Conservation (phyloP, 2,797 vertebrate species). For the Thalassophryne amazonica region DNA sequence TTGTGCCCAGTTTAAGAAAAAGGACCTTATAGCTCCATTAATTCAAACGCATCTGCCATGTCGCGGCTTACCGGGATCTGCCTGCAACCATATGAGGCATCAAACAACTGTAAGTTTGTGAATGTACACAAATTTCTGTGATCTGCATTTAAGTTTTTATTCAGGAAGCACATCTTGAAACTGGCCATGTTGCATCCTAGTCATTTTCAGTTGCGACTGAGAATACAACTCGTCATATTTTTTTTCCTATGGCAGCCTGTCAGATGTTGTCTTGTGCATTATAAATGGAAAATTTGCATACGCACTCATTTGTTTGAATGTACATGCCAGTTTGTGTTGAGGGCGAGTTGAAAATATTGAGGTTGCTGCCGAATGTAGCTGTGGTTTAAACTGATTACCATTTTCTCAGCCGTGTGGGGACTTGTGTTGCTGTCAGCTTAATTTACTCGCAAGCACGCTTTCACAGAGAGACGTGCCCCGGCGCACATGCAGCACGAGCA, state of each 20-base stretch:
- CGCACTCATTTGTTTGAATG: conserved; percentile 34
- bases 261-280: conserved; percentile 23
- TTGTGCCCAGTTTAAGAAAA: no score
- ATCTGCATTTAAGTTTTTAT: no score
- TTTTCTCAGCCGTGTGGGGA: conserved; percentile 38
- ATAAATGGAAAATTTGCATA: conserved; percentile 42
- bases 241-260: conserved; percentile 12
- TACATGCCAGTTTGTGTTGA: conserved; percentile 33
- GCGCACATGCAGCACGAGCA: not conserved
- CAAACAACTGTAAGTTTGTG: no score
- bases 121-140: no score
- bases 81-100: no score
- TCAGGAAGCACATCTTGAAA: not conserved
- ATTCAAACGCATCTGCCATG: no score
- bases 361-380: conserved; percentile 32
- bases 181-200: not conserved
- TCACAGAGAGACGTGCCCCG: conserved; percentile 1
- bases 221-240: conserved; percentile 19
- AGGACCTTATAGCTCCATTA: no score
- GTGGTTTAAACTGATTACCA: conserved; percentile 54
- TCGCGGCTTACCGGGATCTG: no score
- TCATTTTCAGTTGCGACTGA: conserved; percentile 5
- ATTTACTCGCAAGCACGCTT: conserved; percentile 37
- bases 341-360: conserved; percentile 35
- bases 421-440: conserved; percentile 49